A percentile compares a stretch with the other conserved stretches of the same genome.
Evolutionary conservation across 2,888 invertebrate genomes (phyloP).

Genomic region (Lasioglossum oenotherae): DNA sequence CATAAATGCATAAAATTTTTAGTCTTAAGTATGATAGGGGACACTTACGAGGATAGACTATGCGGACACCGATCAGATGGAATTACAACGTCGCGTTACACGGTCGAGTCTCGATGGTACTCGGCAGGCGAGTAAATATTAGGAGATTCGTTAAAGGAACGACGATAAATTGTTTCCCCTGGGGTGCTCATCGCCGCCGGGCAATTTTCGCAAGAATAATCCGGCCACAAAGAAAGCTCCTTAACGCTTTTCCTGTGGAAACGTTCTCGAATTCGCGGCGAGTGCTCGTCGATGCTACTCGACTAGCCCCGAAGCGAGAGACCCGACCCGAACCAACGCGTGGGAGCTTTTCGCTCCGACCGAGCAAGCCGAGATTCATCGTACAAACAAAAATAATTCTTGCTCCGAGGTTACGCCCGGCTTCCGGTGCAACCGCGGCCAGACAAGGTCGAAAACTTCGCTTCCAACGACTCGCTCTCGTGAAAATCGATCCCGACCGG

Average conservation of each 20-base stretch:
- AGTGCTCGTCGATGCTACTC: conserved; percentile 21
- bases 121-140: conserved; percentile 10
- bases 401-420: neutral
- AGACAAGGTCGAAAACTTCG: conserved; percentile 21
- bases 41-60: neutral
- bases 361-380: conserved; percentile 42
- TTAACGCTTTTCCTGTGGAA: conserved; percentile 6
- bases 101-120: neutral
- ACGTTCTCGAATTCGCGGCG: conserved; percentile 19
- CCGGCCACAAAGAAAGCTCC: conserved; percentile 7
- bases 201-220: conserved; percentile 41
- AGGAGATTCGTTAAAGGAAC: neutral
- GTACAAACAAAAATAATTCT: conserved; percentile 47
- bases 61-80: neutral
- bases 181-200: conserved; percentile 13
- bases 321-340: neutral
- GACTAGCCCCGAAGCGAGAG: neutral
- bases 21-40: neutral
- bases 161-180: conserved; percentile 23
- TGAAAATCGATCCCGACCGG: conserved; percentile 28
- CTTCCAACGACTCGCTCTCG: neutral
- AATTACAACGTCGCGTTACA: neutral
- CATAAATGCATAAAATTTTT: neutral
- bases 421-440: neutral
- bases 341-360: conserved; percentile 22